Evolutionary conservation across 2,888 invertebrate species (phyloP).

Genomic region (Fragum whitleyi): DNA sequence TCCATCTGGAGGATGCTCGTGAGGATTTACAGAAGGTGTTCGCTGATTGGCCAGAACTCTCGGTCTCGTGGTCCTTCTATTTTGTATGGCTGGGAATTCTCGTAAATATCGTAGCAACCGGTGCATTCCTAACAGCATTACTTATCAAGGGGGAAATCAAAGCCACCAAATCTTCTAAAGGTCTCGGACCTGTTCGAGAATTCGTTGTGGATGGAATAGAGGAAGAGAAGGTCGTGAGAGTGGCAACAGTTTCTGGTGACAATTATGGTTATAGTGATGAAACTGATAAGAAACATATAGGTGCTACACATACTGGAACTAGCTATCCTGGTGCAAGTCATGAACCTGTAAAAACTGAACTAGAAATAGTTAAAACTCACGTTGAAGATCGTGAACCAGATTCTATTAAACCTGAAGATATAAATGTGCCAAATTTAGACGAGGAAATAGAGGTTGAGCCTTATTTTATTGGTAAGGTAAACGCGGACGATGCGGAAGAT

Average conservation of each 20-base stretch:
- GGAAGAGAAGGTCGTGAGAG: constrained; percentile 2
- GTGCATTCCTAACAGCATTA: constrained; percentile 33
- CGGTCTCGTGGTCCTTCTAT: constrained; percentile 47
- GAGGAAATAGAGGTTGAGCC: background rate
- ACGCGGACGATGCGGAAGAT: constrained; percentile 17
- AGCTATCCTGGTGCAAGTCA: constrained; percentile 13
- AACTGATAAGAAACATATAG: background rate
- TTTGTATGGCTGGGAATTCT: constrained; percentile 45
- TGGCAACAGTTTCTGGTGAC: constrained; percentile 1
- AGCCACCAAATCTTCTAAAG: constrained; percentile 39
- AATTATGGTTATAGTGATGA: constrained; percentile 16
- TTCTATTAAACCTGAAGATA: constrained; percentile 2
- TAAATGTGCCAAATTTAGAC: constrained; percentile 12
- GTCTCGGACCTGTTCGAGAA: constrained; percentile 30
- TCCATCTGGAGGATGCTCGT: constrained; percentile 21
- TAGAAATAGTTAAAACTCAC: background rate
- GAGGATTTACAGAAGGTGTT: constrained; percentile 30
- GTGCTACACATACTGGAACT: background rate
- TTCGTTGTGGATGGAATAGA: background rate
- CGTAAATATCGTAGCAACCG: constrained; percentile 44
- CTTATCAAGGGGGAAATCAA: constrained; percentile 45
- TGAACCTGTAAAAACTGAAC: constrained; percentile 4
- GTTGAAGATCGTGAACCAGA: background rate
- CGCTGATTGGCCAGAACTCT: constrained; percentile 38
- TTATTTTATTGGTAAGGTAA: constrained; percentile 9